These are phyloP conservation scores for Plestiodon gilberti DNA, from an alignment of 2,113 vertebrate genomes.

Conservation along the genomic window DNA sequence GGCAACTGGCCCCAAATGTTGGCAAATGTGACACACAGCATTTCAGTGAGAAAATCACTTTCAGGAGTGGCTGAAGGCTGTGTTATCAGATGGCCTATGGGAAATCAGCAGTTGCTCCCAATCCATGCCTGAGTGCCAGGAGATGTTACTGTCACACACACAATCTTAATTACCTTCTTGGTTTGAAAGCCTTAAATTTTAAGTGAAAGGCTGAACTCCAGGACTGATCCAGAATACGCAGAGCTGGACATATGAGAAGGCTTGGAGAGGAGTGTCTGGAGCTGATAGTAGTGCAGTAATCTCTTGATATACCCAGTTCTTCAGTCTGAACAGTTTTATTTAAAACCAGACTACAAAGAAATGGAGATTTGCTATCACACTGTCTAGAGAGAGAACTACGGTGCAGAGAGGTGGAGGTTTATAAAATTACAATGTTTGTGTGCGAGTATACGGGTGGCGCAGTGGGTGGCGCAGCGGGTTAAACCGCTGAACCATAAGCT, in stretches of 20 bases:
- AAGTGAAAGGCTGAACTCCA: background rate
- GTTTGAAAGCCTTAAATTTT: background rate
- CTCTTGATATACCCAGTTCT: background rate
- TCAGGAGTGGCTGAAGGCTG: fast-evolving
- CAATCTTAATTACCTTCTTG: background rate
- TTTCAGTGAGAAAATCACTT: fast-evolving
- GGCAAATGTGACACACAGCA: fast-evolving
- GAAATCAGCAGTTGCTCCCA: background rate
- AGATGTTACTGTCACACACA: background rate
- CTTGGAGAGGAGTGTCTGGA: background rate
- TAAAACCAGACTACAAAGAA: background rate
- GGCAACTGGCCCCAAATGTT: background rate
- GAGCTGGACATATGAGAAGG: background rate
- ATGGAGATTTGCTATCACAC: background rate
- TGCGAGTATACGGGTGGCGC: too few species aligned
- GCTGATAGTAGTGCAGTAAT: background rate
- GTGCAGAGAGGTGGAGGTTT: background rate
- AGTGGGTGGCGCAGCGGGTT: too few species aligned
- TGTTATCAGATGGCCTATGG: fast-evolving
- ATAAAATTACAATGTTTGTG: background rate
- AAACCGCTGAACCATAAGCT: too few species aligned
- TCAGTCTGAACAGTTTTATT: background rate
- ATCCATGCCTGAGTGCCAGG: background rate
- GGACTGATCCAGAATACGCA: background rate
- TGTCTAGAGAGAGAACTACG: background rate